Percentiles rank a stretch among this genome's conserved stretches.
phyloP scores from a whole-genome alignment of 2,797 vertebrate species.

The Notamacropus eugenii region DNA sequence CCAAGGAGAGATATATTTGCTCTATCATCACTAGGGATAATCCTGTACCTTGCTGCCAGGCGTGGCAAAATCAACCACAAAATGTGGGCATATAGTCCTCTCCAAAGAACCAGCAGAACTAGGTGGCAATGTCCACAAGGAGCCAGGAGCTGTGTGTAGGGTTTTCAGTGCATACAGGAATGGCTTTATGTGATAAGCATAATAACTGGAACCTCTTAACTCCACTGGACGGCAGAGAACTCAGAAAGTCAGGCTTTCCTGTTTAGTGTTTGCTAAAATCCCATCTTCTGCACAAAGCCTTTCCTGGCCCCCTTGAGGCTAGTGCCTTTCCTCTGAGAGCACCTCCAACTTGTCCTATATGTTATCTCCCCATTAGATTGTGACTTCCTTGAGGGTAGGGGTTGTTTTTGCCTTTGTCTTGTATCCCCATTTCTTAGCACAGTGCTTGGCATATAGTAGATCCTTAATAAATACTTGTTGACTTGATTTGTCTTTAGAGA shows the following conservation, averaged over 20 bases:
- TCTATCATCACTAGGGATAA: neutral
- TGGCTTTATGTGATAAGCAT: neutral
- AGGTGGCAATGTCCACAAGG: neutral
- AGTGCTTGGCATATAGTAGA: neutral
- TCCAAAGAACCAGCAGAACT: neutral
- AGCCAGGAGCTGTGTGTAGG: neutral
- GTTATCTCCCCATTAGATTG: neutral
- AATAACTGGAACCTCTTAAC: neutral
- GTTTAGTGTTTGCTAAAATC: neutral
- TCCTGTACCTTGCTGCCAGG: neutral
- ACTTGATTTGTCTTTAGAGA: neutral
- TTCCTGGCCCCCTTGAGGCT: neutral
- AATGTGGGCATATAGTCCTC: neutral
- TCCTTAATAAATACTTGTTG: neutral
- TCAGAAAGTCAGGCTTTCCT: neutral
- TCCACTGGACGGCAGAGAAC: neutral
- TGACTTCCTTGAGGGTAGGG: neutral
- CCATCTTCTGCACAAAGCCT: neutral
- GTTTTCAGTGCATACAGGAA: neutral
- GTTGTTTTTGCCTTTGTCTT: neutral
- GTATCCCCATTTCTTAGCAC: neutral
- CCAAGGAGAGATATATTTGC: neutral
- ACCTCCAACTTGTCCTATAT: neutral
- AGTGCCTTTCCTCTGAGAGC: neutral
- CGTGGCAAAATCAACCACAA: neutral